Evolutionary conservation across 2,888 invertebrate genomes (phyloP).

Genomic region (Palloptera scutellata): DNA sequence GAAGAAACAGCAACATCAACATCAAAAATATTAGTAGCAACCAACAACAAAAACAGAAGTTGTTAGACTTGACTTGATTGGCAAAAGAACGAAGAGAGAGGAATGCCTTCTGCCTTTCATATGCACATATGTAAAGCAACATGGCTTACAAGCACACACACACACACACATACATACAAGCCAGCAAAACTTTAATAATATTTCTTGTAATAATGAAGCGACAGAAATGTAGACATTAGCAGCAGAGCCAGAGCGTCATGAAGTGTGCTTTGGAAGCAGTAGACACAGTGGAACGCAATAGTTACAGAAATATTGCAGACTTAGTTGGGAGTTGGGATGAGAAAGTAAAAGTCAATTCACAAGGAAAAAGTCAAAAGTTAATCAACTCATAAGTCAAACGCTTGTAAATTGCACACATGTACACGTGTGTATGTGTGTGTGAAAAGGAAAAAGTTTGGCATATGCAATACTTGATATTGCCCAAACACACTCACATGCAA

Average conservation of each 20-base stretch:
- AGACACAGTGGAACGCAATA: not conserved
- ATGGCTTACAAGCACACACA: not conserved
- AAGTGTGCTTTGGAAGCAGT: not conserved
- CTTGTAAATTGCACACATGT: not conserved
- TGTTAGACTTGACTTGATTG: not conserved
- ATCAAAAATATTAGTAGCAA: too few relatives aligned
- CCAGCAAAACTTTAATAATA: not conserved
- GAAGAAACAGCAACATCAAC: too few relatives aligned
- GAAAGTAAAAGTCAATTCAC: conserved; percentile 8
- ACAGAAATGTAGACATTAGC: not conserved
- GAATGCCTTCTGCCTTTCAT: not conserved
- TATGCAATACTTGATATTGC: not conserved
- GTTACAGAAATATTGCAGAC: not conserved
- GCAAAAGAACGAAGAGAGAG: not conserved
- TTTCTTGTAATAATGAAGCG: not conserved
- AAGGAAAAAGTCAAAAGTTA: conserved; percentile 39
- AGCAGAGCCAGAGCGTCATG: not conserved
- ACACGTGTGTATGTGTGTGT: too few relatives aligned
- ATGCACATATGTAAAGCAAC: not conserved
- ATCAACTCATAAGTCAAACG: conserved; percentile 43
- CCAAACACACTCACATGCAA: conserved; percentile 7
- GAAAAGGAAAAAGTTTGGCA: not conserved
- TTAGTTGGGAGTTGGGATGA: not conserved
- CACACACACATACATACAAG: not conserved
- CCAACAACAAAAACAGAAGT: not conserved